Evolutionary conservation across 2,888 invertebrate genomes (phyloP), one percentile per base, ranked within the genome.

Genomic region (Ormyrus nitidulus): DNA sequence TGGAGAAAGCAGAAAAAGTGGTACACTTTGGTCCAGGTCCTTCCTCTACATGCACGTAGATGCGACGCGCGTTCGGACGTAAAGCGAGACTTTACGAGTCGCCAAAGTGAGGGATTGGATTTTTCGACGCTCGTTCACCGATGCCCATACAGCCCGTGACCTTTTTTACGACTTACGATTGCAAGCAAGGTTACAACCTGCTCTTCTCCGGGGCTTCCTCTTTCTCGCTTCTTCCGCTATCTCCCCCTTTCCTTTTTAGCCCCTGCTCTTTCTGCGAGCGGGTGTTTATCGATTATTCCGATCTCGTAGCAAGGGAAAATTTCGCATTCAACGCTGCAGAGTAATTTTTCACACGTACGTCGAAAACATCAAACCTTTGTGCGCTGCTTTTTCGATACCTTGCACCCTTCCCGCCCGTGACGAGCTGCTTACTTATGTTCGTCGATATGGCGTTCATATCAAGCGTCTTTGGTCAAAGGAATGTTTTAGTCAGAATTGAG

Each of bases 221-320:
- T 66, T 70, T 34, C 54, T 54, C 46, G 46, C 48, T 54, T 54
- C 8, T 53, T 51, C 53, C 34, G 34, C 53, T 68, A n/a, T 59
- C 46, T 19, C 5, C 51, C 59, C 10, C 6, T 2, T 44, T 46
- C 6, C 51, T 61, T 11, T 7, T n/a, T 48, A 59, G 6, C 61
- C 49, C 48, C 8, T 51, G 19, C 53, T 53, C 49, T 44, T 61
- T 73, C 61, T 77, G 51, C 59, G 8, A n/a, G n/a, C 58, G 62
- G 49, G 65, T 65, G 65, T 77, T 79, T 81, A 81, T 81, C 77
- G 81, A 81, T 81, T 79, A 81, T 81, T 81, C 81, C 69, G 79
- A 79, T 76, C 81, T 76, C 81, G 81, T 79, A 75, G 65, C 46
- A 58, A 2, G 48, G 44, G 44, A 72, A 71, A 81, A 81, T 79